Base-by-base conservation (phyloP, 2,113 vertebrate genomes). In the Actenoides hombroni region DNA sequence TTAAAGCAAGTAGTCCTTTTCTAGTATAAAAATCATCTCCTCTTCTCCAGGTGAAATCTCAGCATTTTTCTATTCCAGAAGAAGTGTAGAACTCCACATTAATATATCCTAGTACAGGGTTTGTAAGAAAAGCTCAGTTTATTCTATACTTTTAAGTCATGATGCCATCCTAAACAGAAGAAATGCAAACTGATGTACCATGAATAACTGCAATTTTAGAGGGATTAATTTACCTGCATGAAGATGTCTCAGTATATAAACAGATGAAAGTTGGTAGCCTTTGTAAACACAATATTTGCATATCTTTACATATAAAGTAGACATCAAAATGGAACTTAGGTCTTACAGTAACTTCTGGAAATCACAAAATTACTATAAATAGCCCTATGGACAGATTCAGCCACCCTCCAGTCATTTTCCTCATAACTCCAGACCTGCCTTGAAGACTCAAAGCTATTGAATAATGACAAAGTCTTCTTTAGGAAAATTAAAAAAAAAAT, bases 231-330 rank as follows among this genome's bases (percentile, higher is more conserved):
- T 60, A 67, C 56, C 63, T 93, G 42, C 92, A 92, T 60, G 67
- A 90, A 83, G 46, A 29, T 70, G 54, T 87, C 76, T 74, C 51
- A 24, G 18, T 67, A 39, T 56, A 24, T 42, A 92, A 95, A 74
- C 63, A 89, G 64, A 63, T 80, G 71, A 96, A 92, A 93, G 46
- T 33, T 86, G 23, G 25, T 70, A 42, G 79, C 67, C 46, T 87
- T 78, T 67, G 83, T 56, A 80, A 94, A 90, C 25, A 88, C 23
- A 46, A 18, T 63, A 86, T 92, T 92, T 93, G 46, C 79, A 83
- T 93, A 90, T 25, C 46, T 96, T 91, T 83, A 79, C 49, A 90
- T 83, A 93, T 46, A 90, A 89, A 95, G 24, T 18, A 87, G 78
- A 48, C 16, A 95, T 86, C 23, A 88, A 93, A 94, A 80, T 42